A percentile compares a stretch with the other conserved stretches of the same genome.
Conservation (phyloP, 2,888 invertebrate species). For the Mesodorylaimus sp. region DNA sequence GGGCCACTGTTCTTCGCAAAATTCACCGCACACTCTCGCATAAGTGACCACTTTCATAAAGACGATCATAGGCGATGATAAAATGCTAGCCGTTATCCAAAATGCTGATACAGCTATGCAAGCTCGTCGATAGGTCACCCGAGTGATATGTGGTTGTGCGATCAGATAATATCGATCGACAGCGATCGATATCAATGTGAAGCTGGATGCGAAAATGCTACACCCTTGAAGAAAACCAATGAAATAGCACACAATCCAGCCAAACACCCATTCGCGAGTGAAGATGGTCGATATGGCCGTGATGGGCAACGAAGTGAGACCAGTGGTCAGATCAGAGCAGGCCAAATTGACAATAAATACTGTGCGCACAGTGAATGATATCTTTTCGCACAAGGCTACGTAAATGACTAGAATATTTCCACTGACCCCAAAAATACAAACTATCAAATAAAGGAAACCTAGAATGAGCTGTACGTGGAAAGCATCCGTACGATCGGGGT, state of each 20-base stretch:
- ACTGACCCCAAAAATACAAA: constrained; percentile 22
- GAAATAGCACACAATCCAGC: constrained; percentile 21
- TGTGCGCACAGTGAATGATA: constrained; percentile 18
- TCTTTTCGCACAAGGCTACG: neutral
- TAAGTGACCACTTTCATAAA: neutral
- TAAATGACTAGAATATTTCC: constrained; percentile 21
- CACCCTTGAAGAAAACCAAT: constrained; percentile 25
- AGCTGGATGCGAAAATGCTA: constrained; percentile 25
- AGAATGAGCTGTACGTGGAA: constrained; percentile 16
- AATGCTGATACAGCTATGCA: neutral
- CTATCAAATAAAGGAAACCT: constrained; percentile 20
- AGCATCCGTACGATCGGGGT: constrained; percentile 16
- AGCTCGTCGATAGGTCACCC: neutral
- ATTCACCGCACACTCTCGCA: neutral
- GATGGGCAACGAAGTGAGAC: constrained; percentile 22
- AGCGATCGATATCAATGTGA: constrained; percentile 26
- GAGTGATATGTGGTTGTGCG: constrained; percentile 14
- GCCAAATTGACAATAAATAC: constrained; percentile 18
- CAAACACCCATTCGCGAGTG: constrained; percentile 24
- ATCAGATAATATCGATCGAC: constrained; percentile 25
- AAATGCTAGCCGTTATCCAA: neutral
- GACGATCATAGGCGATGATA: neutral
- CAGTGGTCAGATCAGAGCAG: constrained; percentile 16
- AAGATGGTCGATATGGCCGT: constrained; percentile 23
- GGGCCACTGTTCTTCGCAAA: constrained; percentile 1